Evolutionary conservation across 2,888 invertebrate genomes (phyloP).

Genomic region (Xestia rhomboidea): DNA sequence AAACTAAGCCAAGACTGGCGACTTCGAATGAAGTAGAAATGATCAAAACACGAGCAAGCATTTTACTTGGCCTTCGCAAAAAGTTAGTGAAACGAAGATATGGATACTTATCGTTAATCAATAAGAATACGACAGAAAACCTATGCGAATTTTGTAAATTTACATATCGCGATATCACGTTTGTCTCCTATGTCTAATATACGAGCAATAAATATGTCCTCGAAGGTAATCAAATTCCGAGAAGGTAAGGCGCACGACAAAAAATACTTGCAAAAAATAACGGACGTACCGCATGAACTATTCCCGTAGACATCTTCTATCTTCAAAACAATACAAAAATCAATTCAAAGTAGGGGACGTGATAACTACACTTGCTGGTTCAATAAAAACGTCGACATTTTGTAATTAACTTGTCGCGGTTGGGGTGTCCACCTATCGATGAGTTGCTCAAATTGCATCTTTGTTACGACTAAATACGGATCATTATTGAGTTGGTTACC

Average conservation of each 20-base stretch:
- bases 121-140: constrained; percentile 57
- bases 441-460: constrained; percentile 6
- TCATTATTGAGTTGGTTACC: constrained; percentile 8
- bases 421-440: not conserved
- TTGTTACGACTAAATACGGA: constrained; percentile 23
- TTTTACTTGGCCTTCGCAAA: constrained; percentile 49
- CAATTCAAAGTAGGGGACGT: not conserved
- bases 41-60: constrained; percentile 37
- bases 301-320: not conserved
- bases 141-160: constrained; percentile 72
- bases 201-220: constrained; percentile 60
- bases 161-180: constrained; percentile 79
- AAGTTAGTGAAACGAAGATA: constrained; percentile 29
- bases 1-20: constrained; percentile 48
- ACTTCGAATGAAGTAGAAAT: constrained; percentile 21
- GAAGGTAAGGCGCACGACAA: constrained; percentile 37
- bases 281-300: constrained; percentile 24
- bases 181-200: constrained; percentile 66
- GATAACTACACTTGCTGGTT: constrained; percentile 12
- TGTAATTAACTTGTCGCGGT: constrained; percentile 29
- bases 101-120: constrained; percentile 49
- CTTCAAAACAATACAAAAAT: not conserved
- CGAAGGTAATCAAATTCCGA: constrained; percentile 36
- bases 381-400: constrained; percentile 20
- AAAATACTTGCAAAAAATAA: constrained; percentile 33